A percentile compares a stretch with the other conserved stretches of the same genome.
Evolutionary conservation across 2,797 vertebrate genomes (phyloP).

Genomic region (Centropyge bicolor): DNA sequence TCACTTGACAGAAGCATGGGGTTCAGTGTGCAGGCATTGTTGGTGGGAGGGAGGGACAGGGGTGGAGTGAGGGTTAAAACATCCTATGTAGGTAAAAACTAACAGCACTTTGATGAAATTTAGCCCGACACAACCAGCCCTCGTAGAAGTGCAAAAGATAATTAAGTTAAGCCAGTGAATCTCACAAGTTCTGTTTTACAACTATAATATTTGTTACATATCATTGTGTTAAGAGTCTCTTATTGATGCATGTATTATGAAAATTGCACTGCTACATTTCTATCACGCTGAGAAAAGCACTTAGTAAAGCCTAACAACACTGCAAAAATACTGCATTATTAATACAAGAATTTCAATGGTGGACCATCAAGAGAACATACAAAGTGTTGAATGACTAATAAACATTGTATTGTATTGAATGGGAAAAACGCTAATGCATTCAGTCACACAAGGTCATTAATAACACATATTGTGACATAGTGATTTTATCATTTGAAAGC

Average conservation of each 20-base stretch:
- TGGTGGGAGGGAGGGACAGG: not conserved
- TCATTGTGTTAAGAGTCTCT: not conserved
- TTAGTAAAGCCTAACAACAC: not conserved
- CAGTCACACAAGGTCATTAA: conserved; percentile 20
- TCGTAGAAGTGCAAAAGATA: not conserved
- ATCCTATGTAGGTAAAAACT: not conserved
- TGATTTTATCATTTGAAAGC: conserved; percentile 27
- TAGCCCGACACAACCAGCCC: not conserved
- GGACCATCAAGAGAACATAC: not conserved
- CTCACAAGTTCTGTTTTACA: too few species aligned
- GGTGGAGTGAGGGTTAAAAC: not conserved
- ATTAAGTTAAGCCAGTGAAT: not conserved
- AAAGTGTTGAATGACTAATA: not conserved
- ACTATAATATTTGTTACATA: not conserved
- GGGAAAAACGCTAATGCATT: not conserved
- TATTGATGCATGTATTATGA: not conserved
- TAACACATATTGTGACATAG: conserved; percentile 6
- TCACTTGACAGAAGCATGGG: not conserved
- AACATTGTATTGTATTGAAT: not conserved
- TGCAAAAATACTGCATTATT: not conserved
- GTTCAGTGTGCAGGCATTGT: not conserved
- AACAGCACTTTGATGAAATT: not conserved
- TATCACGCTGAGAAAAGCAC: too few species aligned
- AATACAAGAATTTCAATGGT: not conserved
- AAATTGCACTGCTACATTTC: not conserved